Percentiles rank a stretch among this genome's conserved stretches.
Evolutionary conservation across 2,888 invertebrate species (phyloP).

Genomic region (Sinodicranocentrus sp.): DNA sequence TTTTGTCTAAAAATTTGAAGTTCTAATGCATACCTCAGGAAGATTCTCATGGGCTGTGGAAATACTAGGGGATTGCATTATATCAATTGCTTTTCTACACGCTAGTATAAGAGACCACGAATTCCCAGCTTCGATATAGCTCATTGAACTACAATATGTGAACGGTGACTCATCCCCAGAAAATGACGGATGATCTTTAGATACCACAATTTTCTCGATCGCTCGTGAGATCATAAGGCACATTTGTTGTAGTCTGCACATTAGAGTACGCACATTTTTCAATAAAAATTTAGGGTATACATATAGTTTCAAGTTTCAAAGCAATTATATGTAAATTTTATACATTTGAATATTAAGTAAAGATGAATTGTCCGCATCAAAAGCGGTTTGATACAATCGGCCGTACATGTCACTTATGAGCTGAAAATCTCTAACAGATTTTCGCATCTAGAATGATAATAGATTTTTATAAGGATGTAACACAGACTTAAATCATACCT

Average conservation of each 20-base stretch:
- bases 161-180: conserved; percentile 75
- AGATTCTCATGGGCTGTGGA: conserved; percentile 10
- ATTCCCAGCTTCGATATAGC: conserved; percentile 68
- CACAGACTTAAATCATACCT: background rate
- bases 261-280: too few species aligned
- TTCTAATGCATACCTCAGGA: conserved; percentile 16
- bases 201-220: conserved; percentile 85
- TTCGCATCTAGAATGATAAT: conserved; percentile 81
- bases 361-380: conserved; percentile 90
- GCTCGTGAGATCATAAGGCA: conserved; percentile 87
- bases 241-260: conserved; percentile 88
- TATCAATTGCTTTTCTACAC: conserved; percentile 71
- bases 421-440: conserved; percentile 86
- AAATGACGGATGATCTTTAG: conserved; percentile 77
- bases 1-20: background rate
- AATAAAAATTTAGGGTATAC: too few species aligned
- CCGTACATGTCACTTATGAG: conserved; percentile 86
- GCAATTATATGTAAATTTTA: conserved; percentile 77
- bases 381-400: conserved; percentile 89
- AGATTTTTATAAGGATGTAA: background rate
- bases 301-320: too few species aligned
- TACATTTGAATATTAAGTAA: conserved; percentile 86
- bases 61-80: conserved; percentile 34
- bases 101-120: conserved; percentile 73
- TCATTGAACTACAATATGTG: conserved; percentile 70